phyloP scores from a whole-genome alignment of 2,113 vertebrate genomes.

The Grammomys surdaster region DNA sequence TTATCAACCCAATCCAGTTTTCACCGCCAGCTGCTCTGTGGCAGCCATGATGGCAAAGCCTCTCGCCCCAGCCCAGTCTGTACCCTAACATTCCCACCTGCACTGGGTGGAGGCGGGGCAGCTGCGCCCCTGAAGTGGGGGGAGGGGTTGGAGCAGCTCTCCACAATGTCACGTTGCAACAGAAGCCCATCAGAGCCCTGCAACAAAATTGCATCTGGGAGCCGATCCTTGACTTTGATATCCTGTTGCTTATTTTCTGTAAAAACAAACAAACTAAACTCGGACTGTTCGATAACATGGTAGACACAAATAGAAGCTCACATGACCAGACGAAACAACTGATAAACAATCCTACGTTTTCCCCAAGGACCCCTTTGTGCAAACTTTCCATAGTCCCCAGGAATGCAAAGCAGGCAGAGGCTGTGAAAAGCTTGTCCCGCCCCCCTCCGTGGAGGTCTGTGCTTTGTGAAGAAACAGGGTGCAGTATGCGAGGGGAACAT shows the following conservation, averaged over 20 bases:
- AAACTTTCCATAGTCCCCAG: not conserved
- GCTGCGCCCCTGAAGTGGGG: not conserved
- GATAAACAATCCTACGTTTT: not conserved
- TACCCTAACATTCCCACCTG: not conserved
- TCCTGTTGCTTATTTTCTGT: slow-evolving; percentile 34
- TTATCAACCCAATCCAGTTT: not conserved
- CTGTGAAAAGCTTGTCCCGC: not conserved
- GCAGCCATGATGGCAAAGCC: not conserved
- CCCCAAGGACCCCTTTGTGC: not conserved
- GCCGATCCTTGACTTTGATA: slow-evolving; percentile 1
- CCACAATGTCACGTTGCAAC: too few relatives aligned
- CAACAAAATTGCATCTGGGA: not conserved
- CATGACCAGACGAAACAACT: not conserved
- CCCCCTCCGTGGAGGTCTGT: not conserved
- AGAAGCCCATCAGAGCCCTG: not conserved
- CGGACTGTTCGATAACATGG: not conserved
- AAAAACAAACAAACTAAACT: not conserved
- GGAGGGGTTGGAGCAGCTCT: not conserved
- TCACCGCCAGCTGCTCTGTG: not conserved
- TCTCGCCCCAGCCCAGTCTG: not conserved
- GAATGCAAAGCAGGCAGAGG: not conserved
- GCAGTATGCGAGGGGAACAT: not conserved
- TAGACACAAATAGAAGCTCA: not conserved
- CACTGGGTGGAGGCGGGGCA: not conserved
- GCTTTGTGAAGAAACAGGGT: not conserved